Evolutionary conservation across 23 tunicate genomes (phyloP), one percentile per base, ranked within the genome.

Genomic region (Ciona savignyi): DNA sequence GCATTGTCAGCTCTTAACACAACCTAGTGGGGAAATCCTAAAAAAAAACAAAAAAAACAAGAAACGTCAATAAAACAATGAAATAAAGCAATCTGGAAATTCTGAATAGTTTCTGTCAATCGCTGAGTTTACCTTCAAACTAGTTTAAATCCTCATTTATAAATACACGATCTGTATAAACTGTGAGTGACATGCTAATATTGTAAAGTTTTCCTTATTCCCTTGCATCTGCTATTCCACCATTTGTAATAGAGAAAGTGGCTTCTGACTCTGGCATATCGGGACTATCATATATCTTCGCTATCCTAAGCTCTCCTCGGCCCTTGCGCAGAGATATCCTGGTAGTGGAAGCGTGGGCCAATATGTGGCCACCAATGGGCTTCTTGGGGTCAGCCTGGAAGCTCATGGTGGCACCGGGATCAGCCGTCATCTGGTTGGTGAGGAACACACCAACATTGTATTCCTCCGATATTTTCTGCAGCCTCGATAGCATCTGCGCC

Each of bases 291-390:
- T 94, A 94, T 9, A 94, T 81, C 65, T 94, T 94, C 51, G 89
- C 83, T 23, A 94, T 86, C 33, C 99, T 56, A 4, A 86, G 82
- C 23, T 94, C 99, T 0, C 99, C 99, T 23, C 99, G 79, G 0
- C 99, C 99, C 31, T 94, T 94, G 23, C 95, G 86, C 11, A 94
- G 83, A 63, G 87, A 94, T 25, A 94, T 33, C 21, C 99, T 73
- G 3, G 99, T 94, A 11, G 88, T 83, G 23, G 95, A 87, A 15
- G 99, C 99, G 34, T 94, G 99, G 23, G 99, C 99, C 86, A 94
- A 79, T 15, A 94, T 94, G 67, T 94, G 80, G 31, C 99, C 99
- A 2, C 99, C 99, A 28, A 94, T 87, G 0, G 99, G 99, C 35
- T 94, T 94, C 71, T 94, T 94, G 23, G 99, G 99, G 67, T 94